Evolutionary conservation across 2,888 invertebrate genomes (phyloP).

Genomic region (Athalia cordata): DNA sequence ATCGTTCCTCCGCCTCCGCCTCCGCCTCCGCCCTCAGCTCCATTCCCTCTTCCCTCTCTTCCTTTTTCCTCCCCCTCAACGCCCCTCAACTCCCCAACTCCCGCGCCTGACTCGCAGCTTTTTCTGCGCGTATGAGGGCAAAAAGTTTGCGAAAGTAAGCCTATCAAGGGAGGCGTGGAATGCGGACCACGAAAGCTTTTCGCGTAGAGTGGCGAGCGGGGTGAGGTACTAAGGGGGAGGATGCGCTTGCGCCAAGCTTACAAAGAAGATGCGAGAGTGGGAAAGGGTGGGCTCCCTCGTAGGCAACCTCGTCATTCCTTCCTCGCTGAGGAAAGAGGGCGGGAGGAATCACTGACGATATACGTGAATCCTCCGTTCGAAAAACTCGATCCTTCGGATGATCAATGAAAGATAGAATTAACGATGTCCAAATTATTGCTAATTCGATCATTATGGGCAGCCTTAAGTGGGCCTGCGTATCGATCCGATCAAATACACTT

Average conservation of each 20-base stretch:
- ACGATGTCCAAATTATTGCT: not conserved
- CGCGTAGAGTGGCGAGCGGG: conserved; percentile 52
- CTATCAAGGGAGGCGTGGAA: conserved; percentile 68
- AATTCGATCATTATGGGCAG: too few species aligned
- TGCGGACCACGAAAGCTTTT: conserved; percentile 58
- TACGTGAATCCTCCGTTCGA: not conserved
- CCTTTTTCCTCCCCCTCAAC: conserved; percentile 28
- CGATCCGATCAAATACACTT: too few species aligned
- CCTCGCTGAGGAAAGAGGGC: conserved; percentile 58
- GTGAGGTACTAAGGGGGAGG: conserved; percentile 48
- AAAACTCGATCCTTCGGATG: not conserved
- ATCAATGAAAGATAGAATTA: not conserved
- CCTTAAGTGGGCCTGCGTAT: too few species aligned
- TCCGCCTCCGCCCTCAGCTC: conserved; percentile 30
- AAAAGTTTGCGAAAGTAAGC: conserved; percentile 57
- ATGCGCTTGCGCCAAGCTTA: conserved; percentile 37
- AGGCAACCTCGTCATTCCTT: conserved; percentile 61
- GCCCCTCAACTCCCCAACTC: conserved; percentile 17
- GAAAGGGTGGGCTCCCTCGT: conserved; percentile 46
- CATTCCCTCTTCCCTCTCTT: conserved; percentile 28
- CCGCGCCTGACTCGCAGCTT: conserved; percentile 41
- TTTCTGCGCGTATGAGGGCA: conserved; percentile 45
- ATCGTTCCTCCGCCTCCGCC: not conserved
- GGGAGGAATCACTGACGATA: conserved; percentile 45
- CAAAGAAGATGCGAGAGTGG: conserved; percentile 23